Percentiles rank a stretch among this genome's conserved stretches.
Evolutionary conservation across 2,113 vertebrate genomes (phyloP).

Genomic region (Probosciger aterrimus): DNA sequence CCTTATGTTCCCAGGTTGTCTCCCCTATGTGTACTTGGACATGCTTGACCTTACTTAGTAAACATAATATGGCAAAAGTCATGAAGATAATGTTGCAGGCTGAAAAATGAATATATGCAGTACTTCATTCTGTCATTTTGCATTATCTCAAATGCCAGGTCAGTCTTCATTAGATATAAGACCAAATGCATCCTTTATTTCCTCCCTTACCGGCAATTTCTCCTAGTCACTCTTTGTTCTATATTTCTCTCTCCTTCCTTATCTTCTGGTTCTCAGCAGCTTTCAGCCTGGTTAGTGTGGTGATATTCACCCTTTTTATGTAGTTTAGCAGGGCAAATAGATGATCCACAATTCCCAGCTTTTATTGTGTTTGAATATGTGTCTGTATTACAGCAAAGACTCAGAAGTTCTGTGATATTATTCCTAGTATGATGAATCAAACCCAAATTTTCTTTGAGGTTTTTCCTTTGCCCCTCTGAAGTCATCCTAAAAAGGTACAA

Average conservation of each 20-base stretch:
- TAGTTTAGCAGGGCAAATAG: not conserved
- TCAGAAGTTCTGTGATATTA: not conserved
- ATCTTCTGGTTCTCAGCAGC: not conserved
- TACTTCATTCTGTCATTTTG: constrained; percentile 3
- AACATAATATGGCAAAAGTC: constrained; percentile 24
- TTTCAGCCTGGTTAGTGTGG: not conserved
- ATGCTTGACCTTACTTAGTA: not conserved
- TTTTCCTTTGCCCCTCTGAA: not conserved
- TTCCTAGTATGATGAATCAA: not conserved
- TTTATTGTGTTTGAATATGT: not conserved
- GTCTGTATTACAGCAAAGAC: not conserved
- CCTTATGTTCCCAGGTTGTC: not conserved
- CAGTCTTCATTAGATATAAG: not conserved
- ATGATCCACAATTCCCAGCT: not conserved
- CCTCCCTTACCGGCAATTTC: not conserved
- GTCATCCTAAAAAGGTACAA: not conserved
- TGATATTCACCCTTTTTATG: not conserved
- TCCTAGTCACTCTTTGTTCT: not conserved
- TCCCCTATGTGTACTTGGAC: not conserved
- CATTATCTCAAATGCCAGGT: constrained; percentile 15
- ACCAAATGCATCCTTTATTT: not conserved
- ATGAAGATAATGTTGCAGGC: not conserved
- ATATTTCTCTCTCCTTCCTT: not conserved
- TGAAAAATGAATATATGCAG: not conserved
- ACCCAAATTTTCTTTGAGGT: not conserved